These are phyloP conservation scores for Oxygymnocypris stewartii DNA, from an alignment of 2,113 vertebrate genomes.

Conservation along the genomic window DNA sequence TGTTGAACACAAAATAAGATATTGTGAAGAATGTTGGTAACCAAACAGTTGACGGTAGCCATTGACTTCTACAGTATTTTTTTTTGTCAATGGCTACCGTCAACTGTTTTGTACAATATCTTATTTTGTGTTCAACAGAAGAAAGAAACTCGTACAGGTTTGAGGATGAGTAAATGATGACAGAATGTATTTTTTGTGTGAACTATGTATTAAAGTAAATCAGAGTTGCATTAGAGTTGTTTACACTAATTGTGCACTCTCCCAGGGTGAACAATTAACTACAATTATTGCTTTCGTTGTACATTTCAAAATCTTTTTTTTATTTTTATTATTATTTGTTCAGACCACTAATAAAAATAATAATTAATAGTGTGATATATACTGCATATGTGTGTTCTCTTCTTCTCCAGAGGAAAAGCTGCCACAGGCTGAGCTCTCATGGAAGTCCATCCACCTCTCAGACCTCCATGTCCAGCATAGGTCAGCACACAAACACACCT, in stretches of 20 bases:
- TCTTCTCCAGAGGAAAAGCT: constrained; percentile 86
- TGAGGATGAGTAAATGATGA: too few relatives aligned
- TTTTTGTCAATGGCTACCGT: neutral
- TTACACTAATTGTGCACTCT: too few relatives aligned
- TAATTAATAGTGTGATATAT: too few relatives aligned
- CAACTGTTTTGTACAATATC: neutral
- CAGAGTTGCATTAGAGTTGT: too few relatives aligned
- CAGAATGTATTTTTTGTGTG: too few relatives aligned
- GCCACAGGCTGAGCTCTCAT: constrained; percentile 85
- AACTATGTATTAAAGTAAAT: too few relatives aligned
- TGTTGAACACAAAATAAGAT: too few relatives aligned
- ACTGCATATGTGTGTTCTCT: constrained; percentile 32
- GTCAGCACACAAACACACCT: constrained; percentile 70
- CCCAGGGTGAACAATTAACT: neutral
- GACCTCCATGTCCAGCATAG: constrained; percentile 78
- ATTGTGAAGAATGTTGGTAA: too few relatives aligned
- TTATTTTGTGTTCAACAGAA: neutral
- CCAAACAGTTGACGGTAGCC: neutral
- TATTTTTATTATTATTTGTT: neutral
- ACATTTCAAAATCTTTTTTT: neutral
- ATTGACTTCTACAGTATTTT: neutral
- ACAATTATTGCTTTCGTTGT: neutral
- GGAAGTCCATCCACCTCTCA: constrained; percentile 84
- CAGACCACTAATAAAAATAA: neutral
- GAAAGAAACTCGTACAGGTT: neutral